These are phyloP conservation scores for Harlomillsia oculata DNA, from an alignment of 1,140 invertebrate genomes.

Conservation along the genomic window DNA sequence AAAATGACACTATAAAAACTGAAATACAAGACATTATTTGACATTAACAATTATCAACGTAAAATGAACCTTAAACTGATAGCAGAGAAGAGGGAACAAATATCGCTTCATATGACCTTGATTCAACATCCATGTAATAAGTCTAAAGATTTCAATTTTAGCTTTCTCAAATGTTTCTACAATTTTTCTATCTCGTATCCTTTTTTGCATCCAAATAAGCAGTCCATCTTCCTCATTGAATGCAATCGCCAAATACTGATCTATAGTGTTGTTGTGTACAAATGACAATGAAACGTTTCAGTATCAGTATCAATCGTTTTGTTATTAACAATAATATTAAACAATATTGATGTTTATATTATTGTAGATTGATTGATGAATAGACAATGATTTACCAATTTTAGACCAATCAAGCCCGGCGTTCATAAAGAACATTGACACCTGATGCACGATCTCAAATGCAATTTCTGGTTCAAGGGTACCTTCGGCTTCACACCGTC, in stretches of 20 bases:
- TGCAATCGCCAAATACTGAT: conserved; percentile 8
- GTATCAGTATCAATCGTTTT: too few species aligned
- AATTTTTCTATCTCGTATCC: conserved; percentile 5
- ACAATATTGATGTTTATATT: too few species aligned
- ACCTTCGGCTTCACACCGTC: too few species aligned
- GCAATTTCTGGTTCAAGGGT: not conserved
- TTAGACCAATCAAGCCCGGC: not conserved
- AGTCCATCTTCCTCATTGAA: conserved; percentile 17
- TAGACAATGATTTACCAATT: not conserved
- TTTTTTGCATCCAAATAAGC: conserved; percentile 4
- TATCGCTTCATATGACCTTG: not conserved
- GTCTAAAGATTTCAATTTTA: conserved; percentile 1
- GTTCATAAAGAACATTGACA: not conserved
- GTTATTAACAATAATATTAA: too few species aligned
- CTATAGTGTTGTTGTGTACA: too few species aligned
- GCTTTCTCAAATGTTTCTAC: conserved; percentile 8
- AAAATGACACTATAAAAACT: not conserved
- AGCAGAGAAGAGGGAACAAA: conserved; percentile 2
- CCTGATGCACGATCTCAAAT: not conserved
- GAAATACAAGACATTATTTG: not conserved
- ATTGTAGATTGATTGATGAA: too few species aligned
- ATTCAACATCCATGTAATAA: conserved; percentile 10
- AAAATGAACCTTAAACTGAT: conserved; percentile 16
- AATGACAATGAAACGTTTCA: too few species aligned
- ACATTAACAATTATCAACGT: not conserved